phyloP scores from a whole-genome alignment of 2,888 invertebrate genomes.

The Agonopterix heracliana region DNA sequence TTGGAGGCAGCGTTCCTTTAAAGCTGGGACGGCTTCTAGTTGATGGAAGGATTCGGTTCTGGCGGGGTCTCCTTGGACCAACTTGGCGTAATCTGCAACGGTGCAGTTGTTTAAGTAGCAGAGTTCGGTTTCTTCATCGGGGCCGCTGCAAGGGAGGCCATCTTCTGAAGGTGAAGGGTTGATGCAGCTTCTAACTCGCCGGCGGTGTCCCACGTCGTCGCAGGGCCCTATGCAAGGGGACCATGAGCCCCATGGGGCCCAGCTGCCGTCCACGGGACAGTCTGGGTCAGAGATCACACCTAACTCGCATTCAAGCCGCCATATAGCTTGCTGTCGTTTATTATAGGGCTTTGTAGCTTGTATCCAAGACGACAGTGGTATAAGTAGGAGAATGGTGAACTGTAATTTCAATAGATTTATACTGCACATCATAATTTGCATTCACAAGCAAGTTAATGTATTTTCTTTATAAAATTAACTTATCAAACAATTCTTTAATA shows the following conservation, averaged over 20 bases:
- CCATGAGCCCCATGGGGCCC: slow-evolving; percentile 68
- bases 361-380: slow-evolving; percentile 7
- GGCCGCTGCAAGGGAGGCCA: slow-evolving; percentile 57
- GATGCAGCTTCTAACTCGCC: slow-evolving; percentile 50
- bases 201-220: slow-evolving; percentile 57
- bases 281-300: slow-evolving; percentile 50
- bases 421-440: not conserved
- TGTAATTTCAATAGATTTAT: not conserved
- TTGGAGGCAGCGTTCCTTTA: slow-evolving; percentile 60
- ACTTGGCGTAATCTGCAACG: slow-evolving; percentile 47
- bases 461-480: no score
- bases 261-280: slow-evolving; percentile 67
- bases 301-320: slow-evolving; percentile 62
- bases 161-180: slow-evolving; percentile 62
- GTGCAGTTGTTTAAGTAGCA: slow-evolving; percentile 63
- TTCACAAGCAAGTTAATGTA: no score
- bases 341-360: slow-evolving; percentile 39
- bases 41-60: slow-evolving; percentile 50
- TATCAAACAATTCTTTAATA: no score
- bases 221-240: slow-evolving; percentile 61
- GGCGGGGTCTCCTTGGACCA: slow-evolving; percentile 44
- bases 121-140: slow-evolving; percentile 47
- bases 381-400: not conserved
- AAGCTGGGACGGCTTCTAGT: slow-evolving; percentile 52
- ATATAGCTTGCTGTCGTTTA: slow-evolving; percentile 44